phyloP scores from a whole-genome alignment of 2,113 vertebrate species.

The Rana temporaria region DNA sequence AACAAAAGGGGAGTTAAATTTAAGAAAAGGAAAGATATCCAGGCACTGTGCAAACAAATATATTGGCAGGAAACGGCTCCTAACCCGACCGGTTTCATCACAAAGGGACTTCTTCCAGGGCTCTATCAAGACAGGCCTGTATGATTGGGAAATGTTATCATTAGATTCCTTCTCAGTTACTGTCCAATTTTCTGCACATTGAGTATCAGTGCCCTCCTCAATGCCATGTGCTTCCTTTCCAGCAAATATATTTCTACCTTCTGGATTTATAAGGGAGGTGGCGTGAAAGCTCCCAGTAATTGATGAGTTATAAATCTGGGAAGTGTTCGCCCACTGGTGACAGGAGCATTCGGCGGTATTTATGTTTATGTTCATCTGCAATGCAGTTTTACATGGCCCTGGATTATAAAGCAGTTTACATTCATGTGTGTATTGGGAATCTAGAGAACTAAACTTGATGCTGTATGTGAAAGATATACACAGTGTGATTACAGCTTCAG shows the following conservation, averaged over 20 bases:
- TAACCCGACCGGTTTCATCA: too few relatives aligned
- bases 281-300: constrained; percentile 55
- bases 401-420: constrained; percentile 45
- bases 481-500: constrained; percentile 23
- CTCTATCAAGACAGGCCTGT: neutral
- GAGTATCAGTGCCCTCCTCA: constrained; percentile 5
- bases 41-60: too few relatives aligned
- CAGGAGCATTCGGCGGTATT: constrained; percentile 65
- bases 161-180: constrained; percentile 26
- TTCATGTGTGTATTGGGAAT: constrained; percentile 44
- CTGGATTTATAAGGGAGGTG: constrained; percentile 35
- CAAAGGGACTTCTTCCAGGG: too few relatives aligned
- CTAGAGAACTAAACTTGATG: neutral
- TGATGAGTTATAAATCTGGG: constrained; percentile 65
- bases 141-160: constrained; percentile 9
- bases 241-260: constrained; percentile 35
- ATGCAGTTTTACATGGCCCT: constrained; percentile 70
- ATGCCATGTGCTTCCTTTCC: constrained; percentile 17
- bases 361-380: constrained; percentile 73
- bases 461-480: constrained; percentile 16
- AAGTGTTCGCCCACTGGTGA: constrained; percentile 61
- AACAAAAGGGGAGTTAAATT: too few relatives aligned
- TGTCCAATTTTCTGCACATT: constrained; percentile 29
- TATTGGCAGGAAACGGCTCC: too few relatives aligned
- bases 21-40: too few relatives aligned